Base-by-base conservation (phyloP, 2,888 invertebrate genomes). In the Rhogogaster chlorosoma region DNA sequence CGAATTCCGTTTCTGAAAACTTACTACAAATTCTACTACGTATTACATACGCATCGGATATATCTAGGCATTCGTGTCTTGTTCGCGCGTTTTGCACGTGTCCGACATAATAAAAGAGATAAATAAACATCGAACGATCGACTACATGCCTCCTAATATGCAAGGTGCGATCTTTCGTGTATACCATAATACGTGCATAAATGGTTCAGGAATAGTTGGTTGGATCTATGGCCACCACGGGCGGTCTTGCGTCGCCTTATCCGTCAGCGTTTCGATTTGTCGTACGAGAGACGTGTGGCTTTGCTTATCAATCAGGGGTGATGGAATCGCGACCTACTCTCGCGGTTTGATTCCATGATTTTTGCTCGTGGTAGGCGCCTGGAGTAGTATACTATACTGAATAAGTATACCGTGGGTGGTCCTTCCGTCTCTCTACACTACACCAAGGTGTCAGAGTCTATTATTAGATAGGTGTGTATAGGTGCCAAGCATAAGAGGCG, bases 301-400 rank as follows among this genome's bases (percentile, higher is more conserved):
- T 86, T 89, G 90, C 88, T 92, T 92, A 93, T 92, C 92, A 92
- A 92, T 92, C 90, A 91, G 88, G 86, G 67, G 42, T 73, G 77
- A 77, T 53, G 29, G 77, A 86, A 89, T 90, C 42, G 36, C 92
- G 89, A 87, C 88, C 89, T 86, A 89, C 87, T 87, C 89, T 86
- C 73, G 75, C 86, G 85, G 71, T 77, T 80, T 53, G 6, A 53
- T 53, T 53, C 53, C 53, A 53, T 7, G n/a, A 53, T 18, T 53
- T 53, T 53, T 53, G 53, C 84, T 84, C 86, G 22, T 18, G 26
- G 18, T 80, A 42, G 71, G 71, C 71, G 42, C 71, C 71, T 26
- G 71, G 2, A 12, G 61, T 53, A 61, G 26, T 61, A 61, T 61
- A 61, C 61, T n/a, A 29, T 26, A 26, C 42, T 9, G 26, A 10